Evolutionary conservation across 30 jellyfish, hydroid and myxozoan genomes (phyloP), one percentile per base, ranked within the genome.

Genomic region (Hydractinia echinata): DNA sequence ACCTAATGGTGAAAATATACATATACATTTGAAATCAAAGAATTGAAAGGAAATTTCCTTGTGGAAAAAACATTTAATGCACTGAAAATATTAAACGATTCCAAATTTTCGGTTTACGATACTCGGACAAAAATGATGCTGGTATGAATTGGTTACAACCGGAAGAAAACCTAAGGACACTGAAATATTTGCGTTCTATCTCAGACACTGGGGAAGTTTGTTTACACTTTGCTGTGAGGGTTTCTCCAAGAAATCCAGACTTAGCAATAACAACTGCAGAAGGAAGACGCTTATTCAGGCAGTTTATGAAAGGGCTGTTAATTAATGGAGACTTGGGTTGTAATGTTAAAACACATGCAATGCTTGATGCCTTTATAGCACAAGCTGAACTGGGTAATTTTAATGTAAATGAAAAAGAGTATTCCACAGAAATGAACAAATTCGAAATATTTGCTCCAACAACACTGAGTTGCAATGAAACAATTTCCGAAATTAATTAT

Each of bases 221-320:
- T 3, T 56, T 83, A 11, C 96, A 88, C 20, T 49, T 88, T 55
- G 82, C 83, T 15, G 86, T 85, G 1, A 10, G 84, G 10, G 66
- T 79, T 51, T 85, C 71, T 67, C 96, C 96, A 15, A 76, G 72
- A 60, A 55, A 88, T 49, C 96, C 96, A 6, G 96, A 83, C 15
- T 66, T 76, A 8, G 62, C 67, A 16, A 58, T 88, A 49, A 70
- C 60, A 20, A 70, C 54, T 14, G 61, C 66, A 18, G 66, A 83
- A 6, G 78, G 82, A 13, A 86, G 96, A 1, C n/a, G 81, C 53
- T 76, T 82, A 53, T 82, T 88, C 68, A 76, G 96, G 4, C 73
- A 70, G 19, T 84, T 73, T 56, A 79, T 88, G 82, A 88, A 88
- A 71, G 86, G 79, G 67, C 54, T 81, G 81, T 58, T 88, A 62